Evolutionary conservation across 64 coral and sea anemone species (phyloP), one percentile per base, ranked within the genome.

Genomic region (Pocillopora verrucosa): DNA sequence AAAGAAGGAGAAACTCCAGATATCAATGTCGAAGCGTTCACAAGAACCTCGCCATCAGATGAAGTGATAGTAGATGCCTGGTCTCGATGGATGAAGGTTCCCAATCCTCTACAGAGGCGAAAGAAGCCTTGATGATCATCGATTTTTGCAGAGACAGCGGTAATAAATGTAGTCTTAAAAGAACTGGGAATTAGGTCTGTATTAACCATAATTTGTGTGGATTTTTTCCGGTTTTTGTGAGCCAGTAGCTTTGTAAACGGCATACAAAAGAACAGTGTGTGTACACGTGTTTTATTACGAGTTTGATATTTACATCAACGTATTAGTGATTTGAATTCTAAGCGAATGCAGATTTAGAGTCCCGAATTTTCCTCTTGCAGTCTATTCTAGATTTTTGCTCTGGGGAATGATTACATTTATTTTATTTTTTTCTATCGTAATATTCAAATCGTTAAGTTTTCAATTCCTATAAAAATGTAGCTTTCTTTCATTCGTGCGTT

Each of bases 41-140:
- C 62, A 1, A 82, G 73, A 51, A 93, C 92, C 34, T 89, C 87
- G 13, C 92, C 92, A 7, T 41, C 87, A 56, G 92, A 89, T 13
- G 73, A 93, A 77, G 79, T 89, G 22, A 93, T 93, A 45, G 34
- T 37, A 5, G 87, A 93, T 78, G 92, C 72, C 3, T 93, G 86
- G 68, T 73, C 82, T 15, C 82, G 82, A 20, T 56, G 63, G 41
- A 56, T 85, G 65, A 85, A 85, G 17, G 61, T 70, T 57, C 37
- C 19, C 25, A 85, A 85, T 24, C 82, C 82, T 9, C 65, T 85
- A 11, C 36, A 57, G 37, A 85, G 30, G 64, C 51, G 41, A 58
- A 85, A 72, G 65, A 85, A 85, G 82, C 63, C 62, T 13, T 56
- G 38, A 24, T 26, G 61, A 56, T 57, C 30, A 85, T 85, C 20